Evolutionary conservation across 2,797 vertebrate genomes (phyloP).

Genomic region (Spondyliosoma cantharus): DNA sequence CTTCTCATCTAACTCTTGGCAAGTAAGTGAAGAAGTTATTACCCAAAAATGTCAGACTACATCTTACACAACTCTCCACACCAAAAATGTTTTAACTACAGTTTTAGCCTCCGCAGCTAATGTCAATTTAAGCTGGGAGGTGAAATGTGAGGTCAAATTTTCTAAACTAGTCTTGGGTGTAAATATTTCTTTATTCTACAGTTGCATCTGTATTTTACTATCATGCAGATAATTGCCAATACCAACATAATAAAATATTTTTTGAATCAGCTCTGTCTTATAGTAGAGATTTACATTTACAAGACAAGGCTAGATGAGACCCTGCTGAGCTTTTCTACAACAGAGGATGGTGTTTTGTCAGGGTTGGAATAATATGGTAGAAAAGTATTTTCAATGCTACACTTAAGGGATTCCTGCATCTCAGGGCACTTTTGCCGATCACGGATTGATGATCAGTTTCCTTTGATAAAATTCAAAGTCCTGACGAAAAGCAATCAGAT

Average conservation of each 20-base stretch:
- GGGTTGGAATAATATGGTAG: conserved; percentile 15
- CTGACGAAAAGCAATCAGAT: conserved; percentile 29
- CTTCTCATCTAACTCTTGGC: background rate
- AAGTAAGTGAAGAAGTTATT: background rate
- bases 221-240: conserved; percentile 57
- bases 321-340: conserved; percentile 21
- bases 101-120: conserved; percentile 10
- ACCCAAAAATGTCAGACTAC: background rate
- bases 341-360: conserved; percentile 33
- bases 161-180: conserved; percentile 22
- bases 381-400: conserved; percentile 65
- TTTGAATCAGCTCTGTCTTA: conserved; percentile 18
- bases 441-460: conserved; percentile 24
- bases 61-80: conserved; percentile 1
- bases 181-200: conserved; percentile 28
- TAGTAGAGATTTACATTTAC: conserved; percentile 33
- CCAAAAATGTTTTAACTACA: conserved; percentile 9
- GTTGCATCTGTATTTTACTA: conserved; percentile 28
- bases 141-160: conserved; percentile 21
- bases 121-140: background rate
- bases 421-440: conserved; percentile 24
- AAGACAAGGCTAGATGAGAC: conserved; percentile 25
- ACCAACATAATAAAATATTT: conserved; percentile 29
- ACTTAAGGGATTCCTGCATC: conserved; percentile 49
- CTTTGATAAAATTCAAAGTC: conserved; percentile 50